phyloP scores from a whole-genome alignment of 2,113 vertebrate species.

The Siphamia tubifer region DNA sequence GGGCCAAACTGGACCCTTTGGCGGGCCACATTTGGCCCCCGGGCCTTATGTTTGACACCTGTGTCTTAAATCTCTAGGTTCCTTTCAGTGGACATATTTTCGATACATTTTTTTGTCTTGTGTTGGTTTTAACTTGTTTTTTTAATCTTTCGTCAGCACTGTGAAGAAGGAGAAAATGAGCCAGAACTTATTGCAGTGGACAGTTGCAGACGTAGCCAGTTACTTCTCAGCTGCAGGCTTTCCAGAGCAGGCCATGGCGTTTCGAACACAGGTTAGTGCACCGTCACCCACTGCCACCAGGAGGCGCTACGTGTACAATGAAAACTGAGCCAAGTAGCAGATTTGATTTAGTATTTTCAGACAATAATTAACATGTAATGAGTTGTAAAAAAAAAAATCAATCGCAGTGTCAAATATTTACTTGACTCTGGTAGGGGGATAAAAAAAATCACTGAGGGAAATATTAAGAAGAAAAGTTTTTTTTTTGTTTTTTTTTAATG shows the following conservation, averaged over 20 bases:
- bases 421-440: too few relatives aligned
- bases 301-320: neutral
- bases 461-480: too few relatives aligned
- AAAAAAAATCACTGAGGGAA: too few relatives aligned
- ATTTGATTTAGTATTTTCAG: too few relatives aligned
- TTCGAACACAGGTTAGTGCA: slow-evolving; percentile 84
- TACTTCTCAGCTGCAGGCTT: slow-evolving; percentile 90
- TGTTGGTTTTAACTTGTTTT: neutral
- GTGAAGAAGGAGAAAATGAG: slow-evolving; percentile 82
- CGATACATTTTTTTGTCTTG: neutral
- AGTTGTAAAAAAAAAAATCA: too few relatives aligned
- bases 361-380: too few relatives aligned
- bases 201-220: slow-evolving; percentile 86
- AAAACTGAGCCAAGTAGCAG: too few relatives aligned
- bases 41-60: too few relatives aligned
- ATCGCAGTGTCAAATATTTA: too few relatives aligned
- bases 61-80: too few relatives aligned
- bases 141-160: slow-evolving; percentile 56
- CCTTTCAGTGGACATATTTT: neutral
- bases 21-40: too few relatives aligned
- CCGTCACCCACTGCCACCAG: neutral
- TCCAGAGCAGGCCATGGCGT: slow-evolving; percentile 88
- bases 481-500: neutral
- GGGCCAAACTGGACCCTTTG: too few relatives aligned
- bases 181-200: slow-evolving; percentile 87